Conservation (phyloP, 2,113 vertebrate genomes). For the Pituophis catenifer region DNA sequence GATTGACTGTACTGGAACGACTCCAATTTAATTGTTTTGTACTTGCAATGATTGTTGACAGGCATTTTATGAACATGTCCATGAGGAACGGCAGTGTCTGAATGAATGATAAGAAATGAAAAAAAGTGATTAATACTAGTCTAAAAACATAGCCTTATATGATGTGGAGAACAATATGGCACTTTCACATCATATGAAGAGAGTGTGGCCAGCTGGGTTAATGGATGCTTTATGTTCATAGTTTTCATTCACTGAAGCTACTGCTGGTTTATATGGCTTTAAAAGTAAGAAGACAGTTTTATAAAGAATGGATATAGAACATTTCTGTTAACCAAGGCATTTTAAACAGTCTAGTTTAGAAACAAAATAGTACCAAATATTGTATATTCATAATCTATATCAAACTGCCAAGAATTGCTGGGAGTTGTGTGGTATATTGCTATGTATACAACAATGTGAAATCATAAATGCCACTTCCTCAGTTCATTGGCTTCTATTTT, state of each 20-base stretch:
- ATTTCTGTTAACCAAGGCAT: neutral
- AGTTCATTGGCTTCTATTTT: neutral
- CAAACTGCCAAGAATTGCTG: neutral
- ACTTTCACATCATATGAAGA: neutral
- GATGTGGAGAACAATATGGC: neutral
- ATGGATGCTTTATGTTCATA: neutral
- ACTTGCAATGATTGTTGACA: neutral
- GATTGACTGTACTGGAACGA: fast-evolving
- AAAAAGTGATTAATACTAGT: neutral
- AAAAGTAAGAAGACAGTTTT: neutral
- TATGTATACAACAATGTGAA: neutral
- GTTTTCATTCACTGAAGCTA: neutral
- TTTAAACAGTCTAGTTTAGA: neutral
- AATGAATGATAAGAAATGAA: neutral
- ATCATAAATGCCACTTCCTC: neutral
- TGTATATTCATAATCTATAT: neutral
- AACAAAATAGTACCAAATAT: neutral
- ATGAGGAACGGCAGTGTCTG: neutral
- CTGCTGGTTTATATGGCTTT: neutral
- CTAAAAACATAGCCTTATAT: neutral
- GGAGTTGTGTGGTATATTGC: neutral
- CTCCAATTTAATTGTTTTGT: neutral
- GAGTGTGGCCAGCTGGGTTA: neutral
- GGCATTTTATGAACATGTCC: neutral
- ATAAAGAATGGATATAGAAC: neutral